Base-by-base conservation (phyloP, 2,797 vertebrate species). In the Hypotaenidia philippensis region DNA sequence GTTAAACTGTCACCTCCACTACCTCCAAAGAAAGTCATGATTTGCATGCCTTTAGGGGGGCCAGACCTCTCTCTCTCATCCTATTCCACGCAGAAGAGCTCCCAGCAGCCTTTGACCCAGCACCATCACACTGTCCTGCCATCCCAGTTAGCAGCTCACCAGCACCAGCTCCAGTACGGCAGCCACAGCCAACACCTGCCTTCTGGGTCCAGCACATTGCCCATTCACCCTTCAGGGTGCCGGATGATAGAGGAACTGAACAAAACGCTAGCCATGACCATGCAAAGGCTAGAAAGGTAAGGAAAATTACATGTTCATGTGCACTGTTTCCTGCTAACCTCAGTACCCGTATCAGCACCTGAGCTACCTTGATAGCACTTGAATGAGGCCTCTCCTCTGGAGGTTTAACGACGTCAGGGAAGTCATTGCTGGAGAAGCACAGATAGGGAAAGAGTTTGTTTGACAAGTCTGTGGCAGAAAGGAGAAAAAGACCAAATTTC, bases 11-110 rank as follows among this genome's bases (percentile, higher is more conserved):
- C 99, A 71, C 99, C 99, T 95, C 99, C 99, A 87, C 99, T 99
- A 98, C 99, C 99, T 97, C 99, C 99, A 97, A 99, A 99, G 98
- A 99, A 99, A 98, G 99, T 99, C 97, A 99, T 99, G 99, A 99
- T 99, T 93, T 99, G 99, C 89, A 98, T 99, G 98, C 99, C 99
- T 91, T 98, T 98, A 53, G 99, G 98, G 94, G 99, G 98, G 52
- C 97, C 98, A 95, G 99, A 99, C 96, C 98, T 98, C 94, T 96
- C 98, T 22, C 98, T 99, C 52, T 96, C 98, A 19, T 89, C 97
- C 72, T 99, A 99, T 76, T 97, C 98, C 61, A 96, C 97, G 3
- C 99, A 99, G 97, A 99, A 99, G 98, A 99, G 99, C 50, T 96
- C 98, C 77, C 98, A 97, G 80, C 99, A 99, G 96, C 96, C 98